Percentiles rank a stretch among this genome's conserved stretches.
Evolutionary conservation across 1,140 invertebrate species (phyloP).

Genomic region (Bombus ignitus): DNA sequence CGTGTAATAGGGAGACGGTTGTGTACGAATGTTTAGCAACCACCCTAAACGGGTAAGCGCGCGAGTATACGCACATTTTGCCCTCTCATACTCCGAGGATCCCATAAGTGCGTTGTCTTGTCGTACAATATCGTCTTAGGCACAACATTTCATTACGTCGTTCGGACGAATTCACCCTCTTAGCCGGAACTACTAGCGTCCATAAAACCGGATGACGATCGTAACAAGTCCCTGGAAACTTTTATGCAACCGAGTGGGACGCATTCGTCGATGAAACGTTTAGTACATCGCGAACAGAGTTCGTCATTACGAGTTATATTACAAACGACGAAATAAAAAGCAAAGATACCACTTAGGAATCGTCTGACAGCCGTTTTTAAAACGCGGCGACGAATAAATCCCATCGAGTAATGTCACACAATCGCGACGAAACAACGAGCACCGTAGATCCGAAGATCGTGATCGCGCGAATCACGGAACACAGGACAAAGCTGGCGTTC

Average conservation of each 20-base stretch:
- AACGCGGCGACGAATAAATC: neutral
- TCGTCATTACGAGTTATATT: neutral
- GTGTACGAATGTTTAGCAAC: conserved; percentile 6
- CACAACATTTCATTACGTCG: conserved; percentile 72
- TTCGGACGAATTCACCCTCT: conserved; percentile 62
- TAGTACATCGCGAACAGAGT: neutral
- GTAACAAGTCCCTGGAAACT: conserved; percentile 25
- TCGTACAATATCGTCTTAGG: conserved; percentile 72
- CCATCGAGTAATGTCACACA: no score
- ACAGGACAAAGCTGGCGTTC: conserved; percentile 41
- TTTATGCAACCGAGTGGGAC: conserved; percentile 2
- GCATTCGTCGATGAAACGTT: neutral
- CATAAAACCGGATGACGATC: conserved; percentile 57
- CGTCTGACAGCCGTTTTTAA: neutral
- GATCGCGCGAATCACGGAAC: conserved; percentile 55
- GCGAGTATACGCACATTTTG: conserved; percentile 12
- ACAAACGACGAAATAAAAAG: neutral
- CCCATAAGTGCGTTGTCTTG: conserved; percentile 80
- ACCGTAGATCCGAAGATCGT: conserved; percentile 14
- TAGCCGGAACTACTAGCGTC: conserved; percentile 27
- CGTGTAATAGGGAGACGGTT: neutral
- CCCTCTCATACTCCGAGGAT: conserved; percentile 57
- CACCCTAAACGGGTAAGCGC: neutral
- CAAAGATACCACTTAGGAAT: neutral
- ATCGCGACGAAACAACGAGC: neutral